Base-by-base conservation (phyloP, 2,113 vertebrate species). In the Eulemur macaco region DNA sequence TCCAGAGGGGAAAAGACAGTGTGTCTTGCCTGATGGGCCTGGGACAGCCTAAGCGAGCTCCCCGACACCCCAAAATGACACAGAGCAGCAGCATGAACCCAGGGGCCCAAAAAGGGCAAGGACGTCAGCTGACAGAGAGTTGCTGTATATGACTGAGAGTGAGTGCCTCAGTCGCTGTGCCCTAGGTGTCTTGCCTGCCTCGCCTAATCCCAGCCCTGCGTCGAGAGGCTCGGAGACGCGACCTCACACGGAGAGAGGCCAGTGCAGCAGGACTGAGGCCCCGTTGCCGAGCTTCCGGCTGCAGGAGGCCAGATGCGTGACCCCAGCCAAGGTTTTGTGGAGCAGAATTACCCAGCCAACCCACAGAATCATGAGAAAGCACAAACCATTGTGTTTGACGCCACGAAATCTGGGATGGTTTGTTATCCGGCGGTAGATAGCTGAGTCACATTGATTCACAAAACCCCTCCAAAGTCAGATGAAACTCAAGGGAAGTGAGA, bases 121-220 rank as follows among this genome's bases (percentile, higher is more conserved):
- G 76, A 9, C 58, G 1, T 15, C 20, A 1, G 29, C 54, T 27
- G 77, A 80, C 23, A 31, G 29, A 31, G 39, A 47, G n/a, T 27
- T 11, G 18, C 3, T 0, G 1, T 0, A 0, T 0, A 0, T 27
- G 77, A 20, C 80, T 18, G 13, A 47, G 13, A 7, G 39, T 29
- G 37, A 27, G 37, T 2, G 27, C 31, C 23, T 27, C 47, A 56
- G 76, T 15, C 17, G 4, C 2, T 8, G 37, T 4, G 29, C 37
- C 13, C 63, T 25, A 9, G 12, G 42, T 4, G 31, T n/a, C 80
- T 20, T 1, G 8, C 54, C 45, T 10, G 76, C 58, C 47, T 45
- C 8, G 5, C 21, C 69, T 11, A 29, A 68, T 37, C 83, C 66
- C 21, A 6, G 21, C 15, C 50, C 42, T 27, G 34, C 1, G 1